Conservation (phyloP, 2,113 vertebrate genomes). For the Tympanuchus pallidicinctus region DNA sequence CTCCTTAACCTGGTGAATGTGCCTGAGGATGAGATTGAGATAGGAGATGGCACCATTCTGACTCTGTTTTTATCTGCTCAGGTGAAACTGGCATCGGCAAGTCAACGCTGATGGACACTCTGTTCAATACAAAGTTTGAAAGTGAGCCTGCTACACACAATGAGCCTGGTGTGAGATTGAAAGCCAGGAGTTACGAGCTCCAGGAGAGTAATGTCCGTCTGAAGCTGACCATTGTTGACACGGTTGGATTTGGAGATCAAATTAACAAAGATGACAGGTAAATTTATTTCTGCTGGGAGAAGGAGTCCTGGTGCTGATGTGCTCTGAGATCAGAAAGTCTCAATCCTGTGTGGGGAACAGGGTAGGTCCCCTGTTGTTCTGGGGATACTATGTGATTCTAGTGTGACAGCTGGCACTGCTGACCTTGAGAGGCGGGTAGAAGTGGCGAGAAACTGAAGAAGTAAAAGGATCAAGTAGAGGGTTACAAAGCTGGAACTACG, state of each 20-base stretch:
- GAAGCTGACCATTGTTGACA: slow-evolving; percentile 86
- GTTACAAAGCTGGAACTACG: not conserved
- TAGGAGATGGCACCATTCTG: accelerated
- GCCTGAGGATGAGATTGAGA: accelerated
- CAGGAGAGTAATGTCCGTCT: slow-evolving; percentile 86
- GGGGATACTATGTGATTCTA: accelerated
- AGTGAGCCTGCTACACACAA: slow-evolving; percentile 84
- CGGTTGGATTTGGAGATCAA: slow-evolving; percentile 85
- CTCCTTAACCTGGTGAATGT: accelerated
- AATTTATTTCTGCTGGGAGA: not conserved
- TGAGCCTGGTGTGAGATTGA: slow-evolving; percentile 84
- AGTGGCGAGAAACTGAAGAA: not conserved
- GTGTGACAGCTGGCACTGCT: not conserved
- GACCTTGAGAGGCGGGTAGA: accelerated
- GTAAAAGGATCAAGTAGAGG: not conserved
- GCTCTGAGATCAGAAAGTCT: not conserved
- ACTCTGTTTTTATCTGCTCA: not conserved
- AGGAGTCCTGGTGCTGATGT: accelerated
- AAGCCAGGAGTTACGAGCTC: slow-evolving; percentile 86
- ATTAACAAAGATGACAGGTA: slow-evolving; percentile 90
- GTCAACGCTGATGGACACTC: slow-evolving; percentile 85
- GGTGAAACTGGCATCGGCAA: slow-evolving; percentile 86
- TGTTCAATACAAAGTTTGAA: slow-evolving; percentile 88
- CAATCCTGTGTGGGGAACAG: not conserved
- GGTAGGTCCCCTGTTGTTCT: not conserved